Evolutionary conservation across 2,113 vertebrate genomes (phyloP).

Genomic region (Chloroceryle aenea): DNA sequence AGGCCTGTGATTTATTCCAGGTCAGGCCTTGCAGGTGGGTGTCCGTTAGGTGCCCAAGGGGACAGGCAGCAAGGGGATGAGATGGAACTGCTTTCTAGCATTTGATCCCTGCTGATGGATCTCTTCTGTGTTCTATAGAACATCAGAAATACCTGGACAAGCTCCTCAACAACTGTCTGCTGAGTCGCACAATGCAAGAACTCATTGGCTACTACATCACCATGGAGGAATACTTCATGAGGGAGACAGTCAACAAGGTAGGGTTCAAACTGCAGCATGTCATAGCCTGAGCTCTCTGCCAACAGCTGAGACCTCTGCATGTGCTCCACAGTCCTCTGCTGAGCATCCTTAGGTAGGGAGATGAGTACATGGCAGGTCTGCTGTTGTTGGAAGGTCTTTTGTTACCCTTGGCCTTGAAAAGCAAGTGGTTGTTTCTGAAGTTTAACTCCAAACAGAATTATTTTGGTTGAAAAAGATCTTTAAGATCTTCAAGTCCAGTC

Average conservation of each 20-base stretch:
- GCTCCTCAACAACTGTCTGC: constrained; percentile 90
- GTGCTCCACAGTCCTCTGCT: neutral
- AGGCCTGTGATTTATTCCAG: neutral
- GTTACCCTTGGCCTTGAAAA: neutral
- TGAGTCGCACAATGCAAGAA: constrained; percentile 95
- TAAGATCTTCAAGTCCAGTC: neutral
- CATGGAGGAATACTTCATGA: constrained; percentile 99
- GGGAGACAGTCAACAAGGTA: constrained; percentile 97
- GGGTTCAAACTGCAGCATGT: neutral
- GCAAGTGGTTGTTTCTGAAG: neutral
- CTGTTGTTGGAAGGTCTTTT: neutral
- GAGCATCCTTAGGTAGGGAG: neutral
- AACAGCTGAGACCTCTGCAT: neutral
- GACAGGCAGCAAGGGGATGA: neutral
- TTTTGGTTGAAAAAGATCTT: constrained; percentile 51
- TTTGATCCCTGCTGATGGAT: neutral
- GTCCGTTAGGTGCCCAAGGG: accelerated
- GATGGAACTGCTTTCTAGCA: neutral
- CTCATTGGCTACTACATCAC: constrained; percentile 96
- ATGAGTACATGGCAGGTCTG: neutral
- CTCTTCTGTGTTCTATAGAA: constrained; percentile 72
- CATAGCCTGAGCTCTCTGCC: neutral
- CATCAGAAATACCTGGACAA: constrained; percentile 93
- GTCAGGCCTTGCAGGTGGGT: neutral
- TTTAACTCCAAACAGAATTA: neutral